phyloP scores from a whole-genome alignment of 2,113 vertebrate genomes.

The Lepisosteus oculatus region DNA sequence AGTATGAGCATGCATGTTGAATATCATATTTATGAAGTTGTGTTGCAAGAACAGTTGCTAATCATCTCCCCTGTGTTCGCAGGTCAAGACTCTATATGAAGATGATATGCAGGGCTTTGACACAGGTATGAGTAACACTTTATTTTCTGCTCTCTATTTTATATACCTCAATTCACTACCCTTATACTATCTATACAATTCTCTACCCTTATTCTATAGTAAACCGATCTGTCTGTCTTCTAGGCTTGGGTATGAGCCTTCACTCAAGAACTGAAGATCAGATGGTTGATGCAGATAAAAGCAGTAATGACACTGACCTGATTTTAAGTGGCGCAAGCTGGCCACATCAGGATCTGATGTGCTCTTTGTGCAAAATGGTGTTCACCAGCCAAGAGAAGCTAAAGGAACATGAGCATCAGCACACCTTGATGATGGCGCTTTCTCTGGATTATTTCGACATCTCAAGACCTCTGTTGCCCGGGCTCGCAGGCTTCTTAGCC shows the following conservation, averaged over 20 bases:
- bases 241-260: constrained; percentile 55
- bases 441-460: constrained; percentile 49
- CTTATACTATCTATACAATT: neutral
- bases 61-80: constrained; percentile 32
- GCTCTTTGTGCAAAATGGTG: constrained; percentile 73
- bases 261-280: constrained; percentile 41
- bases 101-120: constrained; percentile 34
- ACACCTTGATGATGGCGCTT: constrained; percentile 59
- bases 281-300: constrained; percentile 52
- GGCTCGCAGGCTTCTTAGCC: neutral
- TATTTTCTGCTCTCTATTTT: neutral
- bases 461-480: constrained; percentile 24
- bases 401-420: constrained; percentile 65
- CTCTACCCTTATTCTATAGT: neutral
- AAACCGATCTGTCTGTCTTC: constrained; percentile 29
- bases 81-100: constrained; percentile 50
- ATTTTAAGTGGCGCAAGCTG: constrained; percentile 38
- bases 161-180: neutral
- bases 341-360: constrained; percentile 57
- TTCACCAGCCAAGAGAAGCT: constrained; percentile 65
- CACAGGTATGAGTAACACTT: constrained; percentile 48
- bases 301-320: constrained; percentile 44
- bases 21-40: neutral
- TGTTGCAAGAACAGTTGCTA: neutral
- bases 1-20: neutral